phyloP scores from a whole-genome alignment of 2,888 invertebrate genomes.

The Rhyacophila evoluta region DNA sequence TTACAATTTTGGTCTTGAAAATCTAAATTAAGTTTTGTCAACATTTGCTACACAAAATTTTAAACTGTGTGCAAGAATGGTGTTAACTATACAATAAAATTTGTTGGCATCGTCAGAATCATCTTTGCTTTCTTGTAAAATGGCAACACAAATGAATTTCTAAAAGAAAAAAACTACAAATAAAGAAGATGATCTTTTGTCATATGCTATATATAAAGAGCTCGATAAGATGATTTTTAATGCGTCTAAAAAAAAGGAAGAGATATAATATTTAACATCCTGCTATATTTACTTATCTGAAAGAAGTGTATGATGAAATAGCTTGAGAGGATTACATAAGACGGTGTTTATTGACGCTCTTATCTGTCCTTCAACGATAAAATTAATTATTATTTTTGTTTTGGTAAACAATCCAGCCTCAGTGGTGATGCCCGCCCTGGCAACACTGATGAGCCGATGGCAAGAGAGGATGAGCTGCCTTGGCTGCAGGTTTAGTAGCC shows the following conservation, averaged over 20 bases:
- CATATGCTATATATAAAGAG: background rate
- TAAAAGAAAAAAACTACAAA: no score
- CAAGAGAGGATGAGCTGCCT: slow-evolving; percentile 27
- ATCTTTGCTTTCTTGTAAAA: no score
- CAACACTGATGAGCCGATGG: slow-evolving; percentile 47
- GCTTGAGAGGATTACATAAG: background rate
- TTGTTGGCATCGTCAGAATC: no score
- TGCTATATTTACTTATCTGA: background rate
- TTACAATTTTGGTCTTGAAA: no score
- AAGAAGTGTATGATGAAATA: slow-evolving; percentile 19
- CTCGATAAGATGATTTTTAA: background rate
- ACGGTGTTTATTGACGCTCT: background rate
- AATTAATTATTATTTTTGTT: background rate
- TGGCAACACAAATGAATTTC: no score
- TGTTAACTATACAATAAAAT: no score
- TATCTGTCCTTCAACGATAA: slow-evolving; percentile 5
- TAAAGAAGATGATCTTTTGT: no score
- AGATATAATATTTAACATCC: background rate
- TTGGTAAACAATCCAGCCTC: background rate
- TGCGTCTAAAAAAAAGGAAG: slow-evolving; percentile 7
- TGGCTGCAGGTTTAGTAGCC: background rate
- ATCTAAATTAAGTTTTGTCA: no score
- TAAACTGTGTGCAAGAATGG: no score
- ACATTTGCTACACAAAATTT: no score
- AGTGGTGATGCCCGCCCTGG: slow-evolving; percentile 50